Conservation (phyloP, 2,113 vertebrate species). For the Thryonomys swinderianus region DNA sequence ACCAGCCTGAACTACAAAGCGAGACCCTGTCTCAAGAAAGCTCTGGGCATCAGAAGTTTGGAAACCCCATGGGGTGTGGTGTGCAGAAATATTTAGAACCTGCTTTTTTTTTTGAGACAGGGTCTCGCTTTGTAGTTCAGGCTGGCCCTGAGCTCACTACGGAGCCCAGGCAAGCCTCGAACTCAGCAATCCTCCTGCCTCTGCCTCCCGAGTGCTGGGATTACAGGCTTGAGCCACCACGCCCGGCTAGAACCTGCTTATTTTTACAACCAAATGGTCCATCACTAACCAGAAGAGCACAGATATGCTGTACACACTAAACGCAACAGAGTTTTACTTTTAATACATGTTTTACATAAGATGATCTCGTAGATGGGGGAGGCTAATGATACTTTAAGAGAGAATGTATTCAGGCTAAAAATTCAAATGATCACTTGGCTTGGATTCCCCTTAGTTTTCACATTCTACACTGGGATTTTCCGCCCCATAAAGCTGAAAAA, state of each 20-base stretch:
- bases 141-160: no score
- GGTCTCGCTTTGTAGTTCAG: no score
- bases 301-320: not conserved
- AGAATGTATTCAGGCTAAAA: not conserved
- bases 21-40: no score
- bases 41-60: not conserved
- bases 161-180: no score
- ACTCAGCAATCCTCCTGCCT: no score
- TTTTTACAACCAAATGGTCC: not conserved
- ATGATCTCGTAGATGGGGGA: not conserved
- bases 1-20: no score
- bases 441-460: not conserved
- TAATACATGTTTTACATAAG: not conserved
- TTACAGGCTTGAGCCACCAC: no score
- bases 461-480: not conserved
- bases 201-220: no score
- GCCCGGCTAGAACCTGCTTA: not conserved
- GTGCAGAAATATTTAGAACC: not conserved
- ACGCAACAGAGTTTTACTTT: not conserved
- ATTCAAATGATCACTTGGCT: not conserved
- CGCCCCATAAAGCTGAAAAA: not conserved
- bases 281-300: not conserved
- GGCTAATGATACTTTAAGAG: not conserved
- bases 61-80: not conserved
- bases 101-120: no score